These are phyloP conservation scores for Leptatherina wallacei DNA, from an alignment of 2,797 vertebrate genomes.

Conservation along the genomic window DNA sequence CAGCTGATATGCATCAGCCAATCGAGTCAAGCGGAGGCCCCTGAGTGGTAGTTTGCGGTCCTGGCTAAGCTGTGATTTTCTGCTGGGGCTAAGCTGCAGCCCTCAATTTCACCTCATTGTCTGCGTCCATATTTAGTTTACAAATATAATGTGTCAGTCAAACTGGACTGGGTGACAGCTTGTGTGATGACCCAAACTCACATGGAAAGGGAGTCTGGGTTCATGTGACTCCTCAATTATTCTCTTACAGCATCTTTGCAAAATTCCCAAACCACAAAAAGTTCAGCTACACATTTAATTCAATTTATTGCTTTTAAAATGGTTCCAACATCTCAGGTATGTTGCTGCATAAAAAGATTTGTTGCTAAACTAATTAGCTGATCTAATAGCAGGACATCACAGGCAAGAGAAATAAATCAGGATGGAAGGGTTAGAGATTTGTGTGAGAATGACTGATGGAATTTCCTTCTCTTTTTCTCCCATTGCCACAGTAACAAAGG, in stretches of 20 bases:
- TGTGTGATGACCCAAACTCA: slow-evolving; percentile 19
- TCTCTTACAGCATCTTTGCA: neutral
- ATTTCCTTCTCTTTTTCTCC: slow-evolving; percentile 75
- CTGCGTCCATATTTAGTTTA: slow-evolving; percentile 69
- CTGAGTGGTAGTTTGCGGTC: slow-evolving; percentile 70
- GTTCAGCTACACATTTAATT: slow-evolving; percentile 5
- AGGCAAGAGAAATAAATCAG: slow-evolving; percentile 4
- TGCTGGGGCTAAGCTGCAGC: slow-evolving; percentile 56
- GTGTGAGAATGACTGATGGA: slow-evolving; percentile 75
- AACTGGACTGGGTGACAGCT: slow-evolving; percentile 31
- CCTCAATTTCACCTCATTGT: slow-evolving; percentile 69
- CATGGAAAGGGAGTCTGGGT: slow-evolving; percentile 9
- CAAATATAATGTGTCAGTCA: slow-evolving; percentile 60
- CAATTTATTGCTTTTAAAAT: neutral
- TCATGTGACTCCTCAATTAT: slow-evolving; percentile 10
- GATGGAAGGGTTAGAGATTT: slow-evolving; percentile 51
- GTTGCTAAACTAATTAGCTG: slow-evolving; percentile 22
- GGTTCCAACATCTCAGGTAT: slow-evolving; percentile 13
- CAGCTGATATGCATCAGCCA: slow-evolving; percentile 64
- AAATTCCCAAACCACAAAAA: neutral
- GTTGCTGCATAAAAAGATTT: slow-evolving; percentile 19
- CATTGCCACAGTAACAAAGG: slow-evolving; percentile 72
- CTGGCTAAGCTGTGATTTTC: slow-evolving; percentile 57
- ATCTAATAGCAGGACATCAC: slow-evolving; percentile 10
- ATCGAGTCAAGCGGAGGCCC: slow-evolving; percentile 40